phyloP scores from a whole-genome alignment of 2,888 invertebrate species.

The Syritta pipiens region DNA sequence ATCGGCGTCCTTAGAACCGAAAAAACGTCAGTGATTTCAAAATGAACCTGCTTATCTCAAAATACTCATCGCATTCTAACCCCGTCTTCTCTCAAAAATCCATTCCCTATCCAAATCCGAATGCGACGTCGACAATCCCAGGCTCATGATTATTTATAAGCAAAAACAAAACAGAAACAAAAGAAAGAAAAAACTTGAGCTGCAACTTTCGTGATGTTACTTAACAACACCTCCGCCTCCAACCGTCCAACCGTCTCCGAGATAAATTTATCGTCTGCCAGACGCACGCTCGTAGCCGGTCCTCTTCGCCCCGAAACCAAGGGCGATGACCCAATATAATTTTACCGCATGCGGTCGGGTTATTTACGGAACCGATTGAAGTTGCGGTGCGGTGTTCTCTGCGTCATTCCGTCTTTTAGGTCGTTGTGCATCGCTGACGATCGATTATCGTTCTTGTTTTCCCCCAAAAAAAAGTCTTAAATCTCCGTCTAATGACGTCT shows the following conservation, averaged over 20 bases:
- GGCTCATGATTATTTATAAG: conserved; percentile 39
- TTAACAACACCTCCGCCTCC: conserved; percentile 23
- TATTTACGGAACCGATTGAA: conserved; percentile 48
- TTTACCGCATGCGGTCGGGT: conserved; percentile 58
- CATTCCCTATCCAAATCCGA: too few species aligned
- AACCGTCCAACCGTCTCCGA: background rate
- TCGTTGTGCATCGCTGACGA: conserved; percentile 39
- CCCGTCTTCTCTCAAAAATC: too few species aligned
- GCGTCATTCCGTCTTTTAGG: conserved; percentile 32
- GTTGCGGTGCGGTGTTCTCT: conserved; percentile 15
- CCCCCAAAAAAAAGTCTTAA: too few species aligned
- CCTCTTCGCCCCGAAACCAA: conserved; percentile 8
- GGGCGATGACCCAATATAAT: conserved; percentile 59
- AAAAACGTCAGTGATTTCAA: too few species aligned
- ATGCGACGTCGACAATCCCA: too few species aligned
- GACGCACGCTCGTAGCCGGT: conserved; percentile 15
- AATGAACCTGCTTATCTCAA: too few species aligned
- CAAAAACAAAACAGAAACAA: background rate
- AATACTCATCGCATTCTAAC: too few species aligned
- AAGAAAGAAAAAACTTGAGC: background rate
- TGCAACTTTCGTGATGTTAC: conserved; percentile 23
- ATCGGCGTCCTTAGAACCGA: too few species aligned
- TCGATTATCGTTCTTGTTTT: conserved; percentile 2
- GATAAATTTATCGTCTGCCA: conserved; percentile 20
- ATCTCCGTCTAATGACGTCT: conserved; percentile 21